Base-by-base conservation (phyloP, 2,113 vertebrate genomes). In the Pimephales promelas region DNA sequence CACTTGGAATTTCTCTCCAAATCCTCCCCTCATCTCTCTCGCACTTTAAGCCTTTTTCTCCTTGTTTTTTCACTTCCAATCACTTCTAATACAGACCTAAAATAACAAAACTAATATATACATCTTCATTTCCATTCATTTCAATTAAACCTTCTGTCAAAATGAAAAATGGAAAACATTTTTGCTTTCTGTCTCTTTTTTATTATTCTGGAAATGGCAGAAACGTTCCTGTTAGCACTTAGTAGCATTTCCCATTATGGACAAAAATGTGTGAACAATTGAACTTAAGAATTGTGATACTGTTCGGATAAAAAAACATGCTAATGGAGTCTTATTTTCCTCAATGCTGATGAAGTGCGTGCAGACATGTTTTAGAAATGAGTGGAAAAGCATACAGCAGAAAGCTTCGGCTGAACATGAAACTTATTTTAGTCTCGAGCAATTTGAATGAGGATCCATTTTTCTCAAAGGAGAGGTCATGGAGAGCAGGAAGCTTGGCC, bases 401-500 rank as follows among this genome's bases (percentile, higher is more conserved):
- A 80, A 26, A 1, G 10, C 3, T 80, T 31, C 24, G 3, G 10
- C 26, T 28, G 16, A 62, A 40, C 24, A 79, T 45, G 11, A 79
- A 64, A 77, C 31, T 40, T 78, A 78, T 78, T 78, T 77, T 78
- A 40, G 28, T 70, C 79, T 66, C 13, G 11, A 70, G 64, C 45
- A 18, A 16, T 24, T 47, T 66, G 61, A 66, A 54, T 70, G 62
- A 36, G 64, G 49, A 56, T 68, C 62, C 47, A 31, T 70, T 81
- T 79, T 66, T 77, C 61, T 40, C 28, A 36, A 70, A 70, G 72
- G 68, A 26, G 7, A 71, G 84, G 80, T 85, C 61, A 34, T 20
- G 36, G 31, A 22, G 83, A 49, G 82, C 86, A 77, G 82, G 78
- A 45, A 11, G 72, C 71, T 78, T 61, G 56, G 40, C 77, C 82